Evolutionary conservation across 2,113 vertebrate genomes (phyloP).

Genomic region (Microcebus ravelobensis): DNA sequence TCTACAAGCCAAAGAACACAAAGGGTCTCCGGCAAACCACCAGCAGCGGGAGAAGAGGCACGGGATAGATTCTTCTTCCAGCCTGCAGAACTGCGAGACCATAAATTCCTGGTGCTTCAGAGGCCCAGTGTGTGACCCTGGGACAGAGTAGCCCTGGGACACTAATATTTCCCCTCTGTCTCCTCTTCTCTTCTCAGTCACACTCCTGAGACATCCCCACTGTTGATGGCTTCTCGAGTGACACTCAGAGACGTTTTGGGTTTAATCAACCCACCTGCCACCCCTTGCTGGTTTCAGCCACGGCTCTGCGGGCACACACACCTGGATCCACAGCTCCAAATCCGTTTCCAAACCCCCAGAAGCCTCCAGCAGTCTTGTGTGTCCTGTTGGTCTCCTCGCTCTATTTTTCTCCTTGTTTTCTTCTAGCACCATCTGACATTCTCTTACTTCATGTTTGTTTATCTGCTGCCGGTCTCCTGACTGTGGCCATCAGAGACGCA

Average conservation of each 20-base stretch:
- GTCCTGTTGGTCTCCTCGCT: not conserved
- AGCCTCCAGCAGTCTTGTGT: too few species aligned
- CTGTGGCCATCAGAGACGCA: not conserved
- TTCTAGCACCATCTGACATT: not conserved
- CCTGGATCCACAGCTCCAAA: not conserved
- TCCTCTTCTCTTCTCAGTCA: not conserved
- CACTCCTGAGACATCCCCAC: accelerated
- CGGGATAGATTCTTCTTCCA: accelerated
- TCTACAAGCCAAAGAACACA: not conserved
- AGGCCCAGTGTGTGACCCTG: accelerated
- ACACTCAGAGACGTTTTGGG: not conserved
- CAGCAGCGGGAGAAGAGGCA: not conserved
- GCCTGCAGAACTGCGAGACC: not conserved
- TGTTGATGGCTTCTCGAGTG: not conserved
- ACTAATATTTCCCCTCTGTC: too few species aligned
- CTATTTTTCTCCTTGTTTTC: not conserved
- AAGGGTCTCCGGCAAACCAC: accelerated
- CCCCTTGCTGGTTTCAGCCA: not conserved
- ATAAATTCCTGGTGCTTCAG: not conserved
- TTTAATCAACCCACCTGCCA: not conserved
- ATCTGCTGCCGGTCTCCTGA: not conserved
- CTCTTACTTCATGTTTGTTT: not conserved
- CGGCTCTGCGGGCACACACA: accelerated
- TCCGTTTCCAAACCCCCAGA: not conserved
- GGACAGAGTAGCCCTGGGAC: not conserved